These are phyloP conservation scores for Urocyon cinereoargenteus DNA, from an alignment of 2,797 vertebrate species.

Conservation along the genomic window DNA sequence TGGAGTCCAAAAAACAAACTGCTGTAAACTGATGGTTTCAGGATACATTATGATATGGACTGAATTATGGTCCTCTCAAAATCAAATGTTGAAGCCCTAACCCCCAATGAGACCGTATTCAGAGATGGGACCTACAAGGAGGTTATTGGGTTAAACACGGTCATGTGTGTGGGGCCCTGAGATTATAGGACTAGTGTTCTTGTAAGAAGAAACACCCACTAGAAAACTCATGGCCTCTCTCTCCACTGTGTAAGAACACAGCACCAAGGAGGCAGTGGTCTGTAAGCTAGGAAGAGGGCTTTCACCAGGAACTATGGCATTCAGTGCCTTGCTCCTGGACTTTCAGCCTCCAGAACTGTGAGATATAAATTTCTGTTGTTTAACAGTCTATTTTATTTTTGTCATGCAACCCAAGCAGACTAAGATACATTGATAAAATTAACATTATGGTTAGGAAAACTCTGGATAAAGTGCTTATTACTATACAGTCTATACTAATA, in stretches of 20 bases:
- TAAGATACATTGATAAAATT: neutral
- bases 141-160: neutral
- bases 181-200: neutral
- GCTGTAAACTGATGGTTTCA: neutral
- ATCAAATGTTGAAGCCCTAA: neutral
- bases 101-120: neutral
- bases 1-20: neutral
- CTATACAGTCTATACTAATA: neutral
- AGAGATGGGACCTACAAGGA: neutral
- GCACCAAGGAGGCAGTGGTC: neutral
- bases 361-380: neutral
- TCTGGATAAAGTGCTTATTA: neutral
- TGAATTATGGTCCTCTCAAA: neutral
- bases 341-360: neutral
- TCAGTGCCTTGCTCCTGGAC: neutral
- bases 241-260: neutral
- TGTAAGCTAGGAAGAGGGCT: neutral
- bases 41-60: neutral
- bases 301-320: neutral
- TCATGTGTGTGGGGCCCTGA: neutral
- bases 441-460: neutral
- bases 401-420: neutral
- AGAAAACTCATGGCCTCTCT: neutral
- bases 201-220: neutral
- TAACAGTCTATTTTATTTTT: neutral